Evolutionary conservation across 2,113 vertebrate genomes (phyloP).

Genomic region (Mionectes macconnelli): DNA sequence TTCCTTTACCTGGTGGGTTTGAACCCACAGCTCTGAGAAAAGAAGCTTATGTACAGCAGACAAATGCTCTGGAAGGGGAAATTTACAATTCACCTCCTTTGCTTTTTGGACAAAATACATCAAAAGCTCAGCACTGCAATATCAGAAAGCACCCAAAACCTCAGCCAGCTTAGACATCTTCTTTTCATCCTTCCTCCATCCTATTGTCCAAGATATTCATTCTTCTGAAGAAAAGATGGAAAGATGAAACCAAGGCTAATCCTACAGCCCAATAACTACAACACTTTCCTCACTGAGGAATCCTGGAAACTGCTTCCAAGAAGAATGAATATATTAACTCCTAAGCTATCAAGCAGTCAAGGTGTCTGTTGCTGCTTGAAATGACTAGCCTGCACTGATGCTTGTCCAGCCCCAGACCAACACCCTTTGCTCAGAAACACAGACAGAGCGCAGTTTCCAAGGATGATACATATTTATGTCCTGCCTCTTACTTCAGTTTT

Average conservation of each 20-base stretch:
- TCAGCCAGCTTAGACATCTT: background rate
- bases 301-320: background rate
- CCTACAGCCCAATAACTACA: background rate
- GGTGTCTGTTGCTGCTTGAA: background rate
- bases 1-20: background rate
- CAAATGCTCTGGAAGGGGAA: background rate
- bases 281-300: background rate
- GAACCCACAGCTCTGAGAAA: background rate
- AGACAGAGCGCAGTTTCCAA: background rate
- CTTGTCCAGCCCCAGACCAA: background rate
- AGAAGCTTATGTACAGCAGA: background rate
- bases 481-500: background rate
- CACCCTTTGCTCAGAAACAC: background rate
- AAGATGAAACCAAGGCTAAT: background rate
- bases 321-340: background rate
- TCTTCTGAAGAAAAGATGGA: too few relatives aligned
- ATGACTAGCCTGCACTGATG: background rate
- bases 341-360: background rate
- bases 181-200: background rate
- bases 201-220: background rate
- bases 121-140: accelerated
- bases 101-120: background rate
- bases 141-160: background rate
- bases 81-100: background rate
- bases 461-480: background rate